Evolutionary conservation across 2,113 vertebrate species (phyloP), one percentile per base, ranked within the genome.

Genomic region (human): DNA sequence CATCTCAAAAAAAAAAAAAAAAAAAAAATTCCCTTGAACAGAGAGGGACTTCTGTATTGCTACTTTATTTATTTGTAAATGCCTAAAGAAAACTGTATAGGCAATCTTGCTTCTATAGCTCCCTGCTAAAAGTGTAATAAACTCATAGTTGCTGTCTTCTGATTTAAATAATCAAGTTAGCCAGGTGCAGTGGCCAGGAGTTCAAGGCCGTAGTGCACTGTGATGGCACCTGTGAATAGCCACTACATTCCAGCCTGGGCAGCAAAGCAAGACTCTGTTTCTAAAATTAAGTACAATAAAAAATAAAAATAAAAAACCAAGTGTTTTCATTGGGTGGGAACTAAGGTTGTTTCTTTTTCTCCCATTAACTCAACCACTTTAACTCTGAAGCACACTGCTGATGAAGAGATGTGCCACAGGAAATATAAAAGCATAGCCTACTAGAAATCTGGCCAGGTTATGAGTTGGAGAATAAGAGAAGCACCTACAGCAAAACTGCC

Each of bases 11-110:
- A 59, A 23, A 57, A 57, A 22, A 8, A 13, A 52, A 52, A 52
- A 57, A 23, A 23, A 22, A 23, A 23, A 14, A 30, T 64, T 64
- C 12, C 27, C 27, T 64, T 64, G 61, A 64, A 90, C 14, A 73
- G 18, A 95, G 1, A 95, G 1, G 4, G 35, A 59, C 61, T 50
- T 52, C 76, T 80, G 16, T 75, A 78, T 52, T 80, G 40, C 4
- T 72, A 84, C 10, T 70, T 95, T n/a, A 35, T 68, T 92, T 79
- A 85, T 90, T 93, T 96, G 76, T 88, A 80, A 90, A 85, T 96
- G 61, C 14, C 68, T 79, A 78, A 13, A 38, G 52, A 96, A 96
- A 40, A 80, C 7, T 76, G 9, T 80, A 81, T 14, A 73, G 57
- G 25, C 90, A 64, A 94, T 78, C 85, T 96, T 48, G 38, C 82